Base-by-base conservation (phyloP, 2,888 invertebrate genomes). In the Cheilosia pagana region DNA sequence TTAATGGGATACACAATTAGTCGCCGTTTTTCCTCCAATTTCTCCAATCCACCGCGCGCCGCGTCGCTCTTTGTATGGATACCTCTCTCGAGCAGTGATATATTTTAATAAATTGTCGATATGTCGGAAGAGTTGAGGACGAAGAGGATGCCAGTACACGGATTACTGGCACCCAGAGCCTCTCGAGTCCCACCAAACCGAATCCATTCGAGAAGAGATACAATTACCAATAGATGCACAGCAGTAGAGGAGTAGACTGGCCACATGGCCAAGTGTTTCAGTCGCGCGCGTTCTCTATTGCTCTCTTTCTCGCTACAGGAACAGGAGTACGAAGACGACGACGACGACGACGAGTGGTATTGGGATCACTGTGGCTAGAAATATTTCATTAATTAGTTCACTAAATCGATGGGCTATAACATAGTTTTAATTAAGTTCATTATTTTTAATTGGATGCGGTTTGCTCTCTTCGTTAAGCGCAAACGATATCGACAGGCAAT, bases 401-500 rank as follows among this genome's bases (percentile, higher is more conserved):
- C 87, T 87, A 88, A 88, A 88, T 87, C 88, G 88, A 88, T 88
- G 88, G 88, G 87, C 88, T 88, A 88, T 88, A 88, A 87, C 88
- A 87, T 87, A 88, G 87, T 88, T 88, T 88, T 87, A 88, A 88
- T 87, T 88, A 88, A 87, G 88, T 87, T 88, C 88, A 88, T 88
- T 88, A 88, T 88, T 88, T 88, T 88, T 88, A 88, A 88, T 88
- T 88, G 88, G 88, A 88, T 88, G 88, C 87, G 88, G 88, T 87
- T 88, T 87, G 87, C 87, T 88, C 87, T 87, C 87, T 87, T 88
- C 87, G 87, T 88, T 88, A 85, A 81, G 85, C 70, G 82, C 72
- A 78, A 72, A 72, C 77, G 79, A 85, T 85, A 85, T 85, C 85
- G 81, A 85, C 85, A 76, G 65, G 65, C 85, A 85, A 62, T 71